Evolutionary conservation across 2,113 vertebrate genomes (phyloP).

Genomic region (Aegotheles bennettii): DNA sequence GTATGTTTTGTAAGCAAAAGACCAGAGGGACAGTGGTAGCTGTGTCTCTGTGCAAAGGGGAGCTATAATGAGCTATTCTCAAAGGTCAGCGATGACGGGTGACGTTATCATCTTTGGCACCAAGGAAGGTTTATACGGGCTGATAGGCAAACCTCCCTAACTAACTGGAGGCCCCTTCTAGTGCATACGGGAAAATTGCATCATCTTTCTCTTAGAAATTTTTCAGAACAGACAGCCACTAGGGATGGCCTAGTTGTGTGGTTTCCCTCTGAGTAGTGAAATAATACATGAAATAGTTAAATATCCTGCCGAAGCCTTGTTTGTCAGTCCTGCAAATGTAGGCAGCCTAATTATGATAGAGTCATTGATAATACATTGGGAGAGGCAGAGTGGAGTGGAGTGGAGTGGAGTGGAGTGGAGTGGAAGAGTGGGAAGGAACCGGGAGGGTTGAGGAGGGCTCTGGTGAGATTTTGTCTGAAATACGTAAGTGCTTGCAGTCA

Average conservation of each 20-base stretch:
- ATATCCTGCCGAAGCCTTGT: neutral
- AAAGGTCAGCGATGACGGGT: neutral
- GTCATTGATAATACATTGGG: neutral
- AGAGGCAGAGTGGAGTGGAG: neutral
- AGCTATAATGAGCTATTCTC: neutral
- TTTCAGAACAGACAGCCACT: neutral
- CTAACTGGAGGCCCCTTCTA: neutral
- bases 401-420: neutral
- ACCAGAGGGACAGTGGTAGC: neutral
- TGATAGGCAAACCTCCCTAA: neutral
- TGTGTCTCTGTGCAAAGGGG: neutral
- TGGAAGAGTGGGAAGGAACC: neutral
- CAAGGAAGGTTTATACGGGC: neutral
- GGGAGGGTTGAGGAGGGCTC: neutral
- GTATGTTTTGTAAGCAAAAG: neutral
- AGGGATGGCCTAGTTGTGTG: neutral
- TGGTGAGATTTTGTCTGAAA: neutral
- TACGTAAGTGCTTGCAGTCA: rapidly evolving
- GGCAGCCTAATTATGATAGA: neutral
- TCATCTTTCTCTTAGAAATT: neutral
- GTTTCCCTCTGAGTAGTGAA: neutral
- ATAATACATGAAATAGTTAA: neutral
- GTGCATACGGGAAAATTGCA: neutral
- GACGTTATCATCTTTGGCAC: neutral
- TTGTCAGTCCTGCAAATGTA: neutral